Evolutionary conservation across 2,797 vertebrate genomes (phyloP), one percentile per base, ranked within the genome.

Genomic region (Coregonus sp.): DNA sequence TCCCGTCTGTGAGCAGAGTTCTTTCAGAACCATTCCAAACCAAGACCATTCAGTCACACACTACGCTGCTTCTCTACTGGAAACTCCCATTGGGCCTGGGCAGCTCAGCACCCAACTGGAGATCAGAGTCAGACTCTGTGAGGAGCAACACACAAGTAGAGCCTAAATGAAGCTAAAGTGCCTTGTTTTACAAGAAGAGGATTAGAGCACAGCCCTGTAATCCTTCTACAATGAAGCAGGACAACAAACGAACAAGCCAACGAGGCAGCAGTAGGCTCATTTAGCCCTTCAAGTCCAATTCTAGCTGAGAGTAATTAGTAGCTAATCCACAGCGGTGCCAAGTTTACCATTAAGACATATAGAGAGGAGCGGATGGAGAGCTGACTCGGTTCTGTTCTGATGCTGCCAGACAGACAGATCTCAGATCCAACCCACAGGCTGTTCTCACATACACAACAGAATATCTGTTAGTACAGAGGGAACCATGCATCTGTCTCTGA

Each of bases 261-360:
- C 3, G 18, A 37, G 14, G 16, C 67, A 66, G 16, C 37, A 25
- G 33, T 6, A 25, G 76, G 87, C 86, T 88, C 90, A 88, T 90
- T 91, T 85, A 89, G 86, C 79, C 79, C 73, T 78, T 72, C 73
- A 31, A 88, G 78, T 86, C 82, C 87, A 79, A 90, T 89, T 86
- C 87, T 88, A 90, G 92, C 90, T 85, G 84, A 91, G 87, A 85
- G 89, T 93, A 92, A 94, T 94, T 94, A 93, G 84, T 85, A 76
- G 85, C 90, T 93, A 92, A 94, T 92, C 89, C 85, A 85, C 86
- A 87, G 81, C 77, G 14, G 81, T 83, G 90, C 79, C 81, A 86
- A 84, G 86, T 86, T 89, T 25, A 90, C 80, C 80, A 77, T 47
- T 51, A 82, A 78, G 85, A 78, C 69, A 63, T 9, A 25, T 29